A percentile compares a stretch with the other conserved stretches of the same genome.
Evolutionary conservation across 2,113 vertebrate species (phyloP).

Genomic region (Nerophis lumbriciformis): DNA sequence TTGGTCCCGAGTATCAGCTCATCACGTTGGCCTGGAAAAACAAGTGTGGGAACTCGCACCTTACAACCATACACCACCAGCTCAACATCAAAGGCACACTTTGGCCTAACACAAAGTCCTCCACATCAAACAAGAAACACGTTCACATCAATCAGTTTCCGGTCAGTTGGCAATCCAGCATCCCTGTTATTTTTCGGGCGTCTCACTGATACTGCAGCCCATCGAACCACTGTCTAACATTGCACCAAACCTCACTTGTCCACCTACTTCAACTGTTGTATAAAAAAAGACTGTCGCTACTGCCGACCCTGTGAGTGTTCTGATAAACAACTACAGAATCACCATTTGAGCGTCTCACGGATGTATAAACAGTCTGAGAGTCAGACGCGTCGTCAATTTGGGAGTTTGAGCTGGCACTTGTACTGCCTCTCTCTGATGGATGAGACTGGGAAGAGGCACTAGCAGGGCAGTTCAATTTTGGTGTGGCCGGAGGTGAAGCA

Average conservation of each 20-base stretch:
- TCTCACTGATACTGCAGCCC: constrained; percentile 22
- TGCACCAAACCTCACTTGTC: not conserved
- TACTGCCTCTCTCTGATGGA: constrained; percentile 18
- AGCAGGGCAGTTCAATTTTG: not conserved
- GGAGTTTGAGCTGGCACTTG: constrained; percentile 10
- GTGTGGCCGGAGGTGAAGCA: constrained; percentile 9
- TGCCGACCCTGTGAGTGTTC: constrained; percentile 3
- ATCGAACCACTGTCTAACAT: constrained; percentile 32
- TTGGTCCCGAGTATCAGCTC: too few species aligned
- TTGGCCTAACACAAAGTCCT: constrained; percentile 14
- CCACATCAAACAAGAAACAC: not conserved
- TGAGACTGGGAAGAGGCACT: not conserved
- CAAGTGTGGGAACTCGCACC: too few species aligned
- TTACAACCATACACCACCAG: too few species aligned
- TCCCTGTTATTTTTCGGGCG: constrained; percentile 11
- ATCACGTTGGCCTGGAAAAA: too few species aligned
- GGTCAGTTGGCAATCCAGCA: not conserved
- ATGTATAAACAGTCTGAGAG: not conserved
- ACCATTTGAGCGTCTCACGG: not conserved
- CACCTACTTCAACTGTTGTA: constrained; percentile 7
- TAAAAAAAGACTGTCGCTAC: constrained; percentile 15
- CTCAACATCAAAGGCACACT: constrained; percentile 13
- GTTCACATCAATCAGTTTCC: not conserved
- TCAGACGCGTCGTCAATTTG: not conserved
- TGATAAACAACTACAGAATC: constrained; percentile 5